Conservation (phyloP, 1,140 invertebrate genomes). For the Cydia pomonella region DNA sequence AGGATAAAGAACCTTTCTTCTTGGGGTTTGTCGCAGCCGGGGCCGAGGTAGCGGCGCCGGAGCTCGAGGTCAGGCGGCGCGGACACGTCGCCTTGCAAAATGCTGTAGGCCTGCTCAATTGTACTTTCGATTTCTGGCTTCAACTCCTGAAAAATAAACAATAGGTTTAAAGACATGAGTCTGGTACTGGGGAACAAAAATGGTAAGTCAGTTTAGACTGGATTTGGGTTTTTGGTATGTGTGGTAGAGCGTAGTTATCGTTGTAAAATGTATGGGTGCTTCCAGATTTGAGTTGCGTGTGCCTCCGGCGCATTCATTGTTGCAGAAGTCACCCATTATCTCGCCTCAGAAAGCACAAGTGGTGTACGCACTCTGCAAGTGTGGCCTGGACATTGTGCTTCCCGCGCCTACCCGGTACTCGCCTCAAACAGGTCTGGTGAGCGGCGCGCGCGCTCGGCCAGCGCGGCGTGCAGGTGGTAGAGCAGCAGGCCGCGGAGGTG, state of each 20-base stretch:
- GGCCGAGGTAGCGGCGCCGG: conserved; percentile 67
- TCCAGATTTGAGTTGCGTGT: too few relatives aligned
- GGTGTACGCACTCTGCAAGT: conserved; percentile 72
- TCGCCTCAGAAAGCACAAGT: conserved; percentile 64
- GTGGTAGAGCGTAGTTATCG: too few relatives aligned
- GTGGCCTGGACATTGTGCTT: conserved; percentile 57
- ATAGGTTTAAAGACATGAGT: neutral
- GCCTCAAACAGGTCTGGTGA: conserved; percentile 69
- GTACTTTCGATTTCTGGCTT: conserved; percentile 73
- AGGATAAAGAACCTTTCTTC: conserved; percentile 71
- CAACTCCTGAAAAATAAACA: conserved; percentile 63
- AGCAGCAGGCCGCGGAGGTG: conserved; percentile 74
- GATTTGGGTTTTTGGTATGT: too few relatives aligned
- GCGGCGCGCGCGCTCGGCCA: conserved; percentile 73
- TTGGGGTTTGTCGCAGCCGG: conserved; percentile 69
- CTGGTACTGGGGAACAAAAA: too few relatives aligned
- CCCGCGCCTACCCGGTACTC: conserved; percentile 63
- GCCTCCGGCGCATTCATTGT: neutral
- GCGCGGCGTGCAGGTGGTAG: conserved; percentile 75
- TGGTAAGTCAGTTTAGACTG: too few relatives aligned
- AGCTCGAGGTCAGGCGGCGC: conserved; percentile 74
- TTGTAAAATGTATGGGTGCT: too few relatives aligned
- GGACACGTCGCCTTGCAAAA: conserved; percentile 72
- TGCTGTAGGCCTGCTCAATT: conserved; percentile 73
- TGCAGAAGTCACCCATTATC: neutral